These are phyloP conservation scores for Myotis davidii DNA, from an alignment of 2,113 vertebrate species.

Conservation along the genomic window DNA sequence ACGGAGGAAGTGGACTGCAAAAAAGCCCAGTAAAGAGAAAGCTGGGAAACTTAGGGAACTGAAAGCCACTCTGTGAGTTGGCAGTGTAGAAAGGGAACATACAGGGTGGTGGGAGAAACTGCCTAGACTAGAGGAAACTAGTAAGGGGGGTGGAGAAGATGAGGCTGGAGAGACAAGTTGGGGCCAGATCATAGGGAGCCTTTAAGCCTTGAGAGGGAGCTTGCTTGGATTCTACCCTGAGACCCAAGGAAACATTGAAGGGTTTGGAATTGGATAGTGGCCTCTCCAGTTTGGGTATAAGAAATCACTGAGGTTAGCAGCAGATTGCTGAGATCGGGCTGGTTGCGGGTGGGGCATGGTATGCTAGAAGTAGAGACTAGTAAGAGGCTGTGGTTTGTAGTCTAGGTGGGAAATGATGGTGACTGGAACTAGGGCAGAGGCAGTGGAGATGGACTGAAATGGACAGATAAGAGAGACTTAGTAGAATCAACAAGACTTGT, in stretches of 20 bases:
- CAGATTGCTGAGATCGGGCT: not conserved
- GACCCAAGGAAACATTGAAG: not conserved
- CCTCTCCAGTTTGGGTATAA: not conserved
- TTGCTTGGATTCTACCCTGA: conserved; percentile 30
- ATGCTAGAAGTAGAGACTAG: not conserved
- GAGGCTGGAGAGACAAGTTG: not conserved
- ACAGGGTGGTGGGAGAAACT: not conserved
- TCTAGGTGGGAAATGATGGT: not conserved
- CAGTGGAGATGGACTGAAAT: not conserved
- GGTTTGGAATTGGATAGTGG: not conserved
- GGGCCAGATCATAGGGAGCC: not conserved
- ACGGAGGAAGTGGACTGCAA: not conserved
- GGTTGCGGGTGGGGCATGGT: not conserved
- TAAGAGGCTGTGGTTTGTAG: not conserved
- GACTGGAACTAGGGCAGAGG: not conserved
- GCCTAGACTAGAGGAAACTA: not conserved
- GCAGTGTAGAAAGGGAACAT: not conserved
- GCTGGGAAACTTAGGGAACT: conserved; percentile 19
- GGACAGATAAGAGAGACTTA: not conserved
- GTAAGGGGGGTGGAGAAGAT: not conserved
- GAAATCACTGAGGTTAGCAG: not conserved
- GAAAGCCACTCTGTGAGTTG: conserved; percentile 22
- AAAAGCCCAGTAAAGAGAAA: not conserved
- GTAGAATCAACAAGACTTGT: not conserved
- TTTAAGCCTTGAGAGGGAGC: not conserved